Evolutionary conservation across 2,797 vertebrate species (phyloP), one percentile per base, ranked within the genome.

Genomic region (Halcyon chelicuti): DNA sequence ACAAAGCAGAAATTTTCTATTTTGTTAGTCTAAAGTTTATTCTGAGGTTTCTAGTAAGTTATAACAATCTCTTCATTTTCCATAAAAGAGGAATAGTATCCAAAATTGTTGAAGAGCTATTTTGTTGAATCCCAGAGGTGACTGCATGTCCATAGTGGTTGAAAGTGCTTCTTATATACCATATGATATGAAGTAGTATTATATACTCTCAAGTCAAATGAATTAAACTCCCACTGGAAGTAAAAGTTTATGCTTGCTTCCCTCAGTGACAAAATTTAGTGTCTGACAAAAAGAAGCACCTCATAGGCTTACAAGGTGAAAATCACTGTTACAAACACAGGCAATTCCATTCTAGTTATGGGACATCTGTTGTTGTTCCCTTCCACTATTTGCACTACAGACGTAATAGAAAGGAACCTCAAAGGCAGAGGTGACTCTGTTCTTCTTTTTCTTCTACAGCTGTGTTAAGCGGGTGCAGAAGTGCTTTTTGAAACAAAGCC

Each of bases 111-210:
- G 33, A 65, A 68, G 6, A 51, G 19, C 23, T 75, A 16, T 39
- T 88, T 42, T 16, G 44, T 5, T 66, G 62, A 70, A 86, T 92
- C 17, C 5, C 33, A 73, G n/a, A 40, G 10, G 10, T 35, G 23
- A 9, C 66, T 92, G 31, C 14, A 17, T 74, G 92, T 81, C 46
- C 4, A 1, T 6, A 35, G 31, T 47, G 7, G 12, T 8, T 51
- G 47, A 49, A 70, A 62, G 5, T 26, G 10, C 8, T 81, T 62
- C 49, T 72, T 63, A 11, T 51, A 22, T 33, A 33, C n/a, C 12
- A 7, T 35, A 31, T 0, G 0, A 10, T 58, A 31, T 29, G 14
- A 7, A 62, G 3, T n/a, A 60, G 35, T 73, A 11, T 9, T 40
- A 40, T 14, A 42, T 33, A 17, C 4, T 44, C 7, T 80, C 28